Percentiles rank a stretch among this genome's conserved stretches.
phyloP scores from a whole-genome alignment of 2,888 invertebrate genomes.

The Tolmerus cingulatus region DNA sequence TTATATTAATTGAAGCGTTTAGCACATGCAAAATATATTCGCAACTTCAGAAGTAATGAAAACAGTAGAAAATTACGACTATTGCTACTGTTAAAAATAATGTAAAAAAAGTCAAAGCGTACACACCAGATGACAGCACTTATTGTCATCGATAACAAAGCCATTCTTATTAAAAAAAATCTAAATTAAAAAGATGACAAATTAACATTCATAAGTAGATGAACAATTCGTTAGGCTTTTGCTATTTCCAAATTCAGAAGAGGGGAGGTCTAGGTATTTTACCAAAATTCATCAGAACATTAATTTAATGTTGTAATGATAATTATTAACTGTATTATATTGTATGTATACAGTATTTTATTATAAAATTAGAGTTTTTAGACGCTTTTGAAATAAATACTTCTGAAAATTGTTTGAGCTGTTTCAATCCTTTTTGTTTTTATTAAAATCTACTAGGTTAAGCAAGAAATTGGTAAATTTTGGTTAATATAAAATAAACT shows the following conservation, averaged over 20 bases:
- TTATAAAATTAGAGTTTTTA: constrained; percentile 27
- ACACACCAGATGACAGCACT: not conserved
- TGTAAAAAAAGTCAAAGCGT: not conserved
- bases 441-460: not conserved
- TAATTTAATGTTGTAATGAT: not conserved
- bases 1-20: constrained; percentile 3
- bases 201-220: not conserved
- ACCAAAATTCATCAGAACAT: constrained; percentile 11
- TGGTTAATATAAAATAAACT: not conserved
- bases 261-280: not conserved
- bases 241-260: constrained; percentile 17
- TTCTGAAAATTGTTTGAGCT: not conserved
- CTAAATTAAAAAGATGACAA: not conserved
- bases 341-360: constrained; percentile 27
- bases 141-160: not conserved
- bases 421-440: not conserved
- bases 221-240: constrained; percentile 6
- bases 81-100: not conserved
- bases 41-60: not conserved
- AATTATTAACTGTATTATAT: constrained; percentile 22
- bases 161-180: not conserved
- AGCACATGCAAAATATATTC: not conserved
- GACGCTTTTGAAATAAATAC: constrained; percentile 35
- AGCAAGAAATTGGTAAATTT: not conserved
- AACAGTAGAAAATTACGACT: not conserved